These are phyloP conservation scores for Girardinus metallicus DNA, from an alignment of 2,797 vertebrate species.

Conservation along the genomic window DNA sequence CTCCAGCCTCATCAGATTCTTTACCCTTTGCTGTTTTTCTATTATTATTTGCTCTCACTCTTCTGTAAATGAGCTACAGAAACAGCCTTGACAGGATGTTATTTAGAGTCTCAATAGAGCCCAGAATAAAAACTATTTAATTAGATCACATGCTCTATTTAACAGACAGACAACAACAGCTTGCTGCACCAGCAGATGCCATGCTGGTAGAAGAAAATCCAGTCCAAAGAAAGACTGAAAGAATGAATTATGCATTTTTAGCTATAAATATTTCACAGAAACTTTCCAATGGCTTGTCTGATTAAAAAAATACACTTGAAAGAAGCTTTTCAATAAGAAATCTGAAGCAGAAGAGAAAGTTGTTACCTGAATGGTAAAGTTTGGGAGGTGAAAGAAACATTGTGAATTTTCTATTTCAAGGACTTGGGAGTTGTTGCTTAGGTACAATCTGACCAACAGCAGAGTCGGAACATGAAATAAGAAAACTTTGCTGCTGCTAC, in stretches of 20 bases:
- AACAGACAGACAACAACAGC: slow-evolving; percentile 37
- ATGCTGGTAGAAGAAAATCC: background rate
- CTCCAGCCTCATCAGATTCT: slow-evolving; percentile 24
- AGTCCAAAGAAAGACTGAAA: background rate
- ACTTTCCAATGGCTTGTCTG: background rate
- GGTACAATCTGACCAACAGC: background rate
- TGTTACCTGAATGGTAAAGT: background rate
- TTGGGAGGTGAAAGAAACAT: background rate
- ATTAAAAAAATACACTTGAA: background rate
- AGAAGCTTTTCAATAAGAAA: background rate
- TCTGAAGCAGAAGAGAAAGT: background rate
- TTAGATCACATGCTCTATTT: slow-evolving; percentile 67
- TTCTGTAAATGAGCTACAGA: slow-evolving; percentile 16
- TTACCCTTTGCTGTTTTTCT: slow-evolving; percentile 16
- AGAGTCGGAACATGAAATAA: background rate
- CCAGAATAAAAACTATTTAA: slow-evolving; percentile 34
- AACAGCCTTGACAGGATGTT: slow-evolving; percentile 11
- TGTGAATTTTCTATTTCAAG: background rate
- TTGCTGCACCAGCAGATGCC: slow-evolving; percentile 4
- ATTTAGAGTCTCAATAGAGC: slow-evolving; percentile 4
- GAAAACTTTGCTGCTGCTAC: background rate
- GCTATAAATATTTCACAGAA: background rate
- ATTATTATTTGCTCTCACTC: slow-evolving; percentile 36
- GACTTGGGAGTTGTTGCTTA: background rate
- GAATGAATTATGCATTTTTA: accelerated